Conservation (phyloP, 1,140 invertebrate species). For the Scaptodrosophila lebanonensis region DNA sequence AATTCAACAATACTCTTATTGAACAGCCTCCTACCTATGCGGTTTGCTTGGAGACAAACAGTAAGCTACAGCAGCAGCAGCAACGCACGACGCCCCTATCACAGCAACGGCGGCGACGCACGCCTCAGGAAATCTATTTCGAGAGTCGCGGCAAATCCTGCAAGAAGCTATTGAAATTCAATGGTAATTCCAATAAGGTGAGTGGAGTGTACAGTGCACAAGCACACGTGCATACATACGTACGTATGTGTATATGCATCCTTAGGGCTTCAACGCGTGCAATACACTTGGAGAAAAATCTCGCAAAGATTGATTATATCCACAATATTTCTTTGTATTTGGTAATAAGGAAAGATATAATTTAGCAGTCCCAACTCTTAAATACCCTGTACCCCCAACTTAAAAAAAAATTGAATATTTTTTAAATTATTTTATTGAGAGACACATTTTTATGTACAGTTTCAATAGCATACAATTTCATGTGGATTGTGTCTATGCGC, state of each 20-base stretch:
- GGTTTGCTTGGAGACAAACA: not conserved
- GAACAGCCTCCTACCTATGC: not conserved
- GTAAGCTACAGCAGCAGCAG: constrained; percentile 11
- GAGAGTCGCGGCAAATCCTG: constrained; percentile 85
- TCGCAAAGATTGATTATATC: too few species aligned
- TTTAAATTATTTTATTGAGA: too few species aligned
- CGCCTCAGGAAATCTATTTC: constrained; percentile 84
- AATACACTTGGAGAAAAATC: too few species aligned
- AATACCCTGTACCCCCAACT: too few species aligned
- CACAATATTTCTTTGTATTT: too few species aligned
- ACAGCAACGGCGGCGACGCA: constrained; percentile 72
- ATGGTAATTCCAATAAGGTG: constrained; percentile 85
- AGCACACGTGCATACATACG: not conserved
- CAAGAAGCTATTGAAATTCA: constrained; percentile 84
- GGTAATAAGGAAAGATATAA: too few species aligned
- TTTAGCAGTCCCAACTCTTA: too few species aligned
- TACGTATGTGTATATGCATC: constrained; percentile 5
- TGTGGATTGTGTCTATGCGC: too few species aligned
- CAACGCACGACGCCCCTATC: constrained; percentile 46
- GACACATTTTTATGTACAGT: too few species aligned
- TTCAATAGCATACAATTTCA: too few species aligned
- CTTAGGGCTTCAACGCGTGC: too few species aligned
- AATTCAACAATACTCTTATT: constrained; percentile 31
- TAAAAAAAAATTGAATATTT: too few species aligned
- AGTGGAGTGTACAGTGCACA: constrained; percentile 62